phyloP scores from a whole-genome alignment of 2,888 invertebrate genomes.

The Lysandra coridon region DNA sequence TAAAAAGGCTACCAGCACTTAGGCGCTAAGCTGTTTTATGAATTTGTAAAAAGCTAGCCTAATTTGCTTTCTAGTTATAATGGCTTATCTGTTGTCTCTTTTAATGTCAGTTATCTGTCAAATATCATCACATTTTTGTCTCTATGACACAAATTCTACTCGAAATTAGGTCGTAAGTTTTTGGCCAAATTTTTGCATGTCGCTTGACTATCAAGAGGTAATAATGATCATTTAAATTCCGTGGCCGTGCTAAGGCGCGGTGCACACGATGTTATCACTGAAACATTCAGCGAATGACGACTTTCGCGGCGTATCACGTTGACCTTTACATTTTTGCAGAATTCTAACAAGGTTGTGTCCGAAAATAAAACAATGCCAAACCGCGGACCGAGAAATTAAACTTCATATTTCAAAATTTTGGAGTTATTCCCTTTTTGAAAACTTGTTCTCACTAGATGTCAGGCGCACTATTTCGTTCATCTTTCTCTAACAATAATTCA shows the following conservation, averaged over 20 bases:
- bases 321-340: constrained; percentile 41
- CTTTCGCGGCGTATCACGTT: constrained; percentile 50
- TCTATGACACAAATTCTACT: not conserved
- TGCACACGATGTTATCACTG: constrained; percentile 37
- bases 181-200: not conserved
- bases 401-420: too few relatives aligned
- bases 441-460: not conserved
- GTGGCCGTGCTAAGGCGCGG: constrained; percentile 29
- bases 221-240: constrained; percentile 23
- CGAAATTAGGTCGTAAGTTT: not conserved
- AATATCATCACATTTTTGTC: not conserved
- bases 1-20: constrained; percentile 16
- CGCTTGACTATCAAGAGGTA: not conserved
- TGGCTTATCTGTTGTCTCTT: not conserved
- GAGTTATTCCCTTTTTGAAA: not conserved
- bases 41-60: not conserved
- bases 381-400: not conserved
- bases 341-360: not conserved
- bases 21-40: constrained; percentile 10
- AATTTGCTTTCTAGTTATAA: not conserved
- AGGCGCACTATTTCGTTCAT: not conserved
- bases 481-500: not conserved
- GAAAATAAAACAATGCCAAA: not conserved
- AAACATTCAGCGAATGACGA: constrained; percentile 44
- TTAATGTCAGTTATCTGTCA: not conserved